Evolutionary conservation across 2,113 vertebrate genomes (phyloP), one percentile per base, ranked within the genome.

Genomic region (Acanthochromis polyacanthus): DNA sequence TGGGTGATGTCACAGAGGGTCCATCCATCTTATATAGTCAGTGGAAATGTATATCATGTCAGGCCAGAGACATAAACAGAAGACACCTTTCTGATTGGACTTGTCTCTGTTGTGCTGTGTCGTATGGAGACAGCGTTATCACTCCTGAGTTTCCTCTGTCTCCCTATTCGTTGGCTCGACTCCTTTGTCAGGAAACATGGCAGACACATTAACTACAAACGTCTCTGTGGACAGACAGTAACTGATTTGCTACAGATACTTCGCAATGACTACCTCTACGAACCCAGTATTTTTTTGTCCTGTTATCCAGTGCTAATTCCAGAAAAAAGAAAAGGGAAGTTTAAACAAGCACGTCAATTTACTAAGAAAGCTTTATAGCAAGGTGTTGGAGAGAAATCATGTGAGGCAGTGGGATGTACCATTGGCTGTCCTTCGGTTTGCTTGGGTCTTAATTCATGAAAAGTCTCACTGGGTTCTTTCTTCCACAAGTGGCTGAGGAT

Each of bases 381-480:
- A 81, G 25, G 30, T 55, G 81, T 71, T 56, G n/a, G 55, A 55
- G 61, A 52, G 46, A 78, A 72, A 36, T 75, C 66, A 71, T 59
- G 46, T 25, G 20, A 22, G 70, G 59, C 10, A 57, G 64, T 9
- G 28, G 58, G 68, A 71, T 66, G 58, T 74, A 71, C 58, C 23
- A 19, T 19, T 8, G 30, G 28, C 64, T 17, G 15, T 71, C 73
- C 83, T 62, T 63, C 74, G 60, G 19, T 50, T 80, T 61, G 83
- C 70, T 64, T 6, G 62, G 60, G 77, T 85, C 75, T 82, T 87
- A 87, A 83, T 84, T 89, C 84, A 81, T 43, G 69, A 67, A 72
- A 83, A 71, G 69, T 50, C 78, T 52, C 4, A 48, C 76, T 72
- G 88, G 75, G 75, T 58, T 82, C 70, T 76, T 77, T 60, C 51